phyloP scores from a whole-genome alignment of 2,113 vertebrate genomes.

The Grammomys surdaster region DNA sequence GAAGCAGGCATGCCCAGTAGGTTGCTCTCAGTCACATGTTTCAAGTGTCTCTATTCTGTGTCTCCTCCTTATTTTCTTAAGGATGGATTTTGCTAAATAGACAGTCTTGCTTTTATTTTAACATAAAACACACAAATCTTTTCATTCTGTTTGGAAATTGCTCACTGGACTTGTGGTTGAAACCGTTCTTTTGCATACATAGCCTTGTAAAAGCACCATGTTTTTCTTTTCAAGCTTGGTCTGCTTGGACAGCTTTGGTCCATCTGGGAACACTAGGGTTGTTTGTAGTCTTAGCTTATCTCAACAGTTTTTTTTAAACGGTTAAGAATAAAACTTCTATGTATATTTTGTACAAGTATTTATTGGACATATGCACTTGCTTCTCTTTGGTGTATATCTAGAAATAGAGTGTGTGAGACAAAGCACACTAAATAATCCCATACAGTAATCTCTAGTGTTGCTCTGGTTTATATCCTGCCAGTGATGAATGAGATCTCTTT shows the following conservation, averaged over 20 bases:
- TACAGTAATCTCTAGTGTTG: neutral
- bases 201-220: neutral
- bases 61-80: neutral
- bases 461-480: neutral
- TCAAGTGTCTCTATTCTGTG: neutral
- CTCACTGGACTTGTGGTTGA: neutral
- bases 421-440: neutral
- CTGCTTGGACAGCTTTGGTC: neutral
- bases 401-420: neutral
- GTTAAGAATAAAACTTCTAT: constrained; percentile 12
- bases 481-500: neutral
- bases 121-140: constrained; percentile 11
- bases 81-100: constrained; percentile 20
- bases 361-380: neutral
- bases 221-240: neutral
- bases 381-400: neutral
- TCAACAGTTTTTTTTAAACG: neutral
- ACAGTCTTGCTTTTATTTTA: constrained; percentile 42
- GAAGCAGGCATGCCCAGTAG: neutral
- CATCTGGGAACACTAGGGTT: neutral
- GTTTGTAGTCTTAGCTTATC: constrained; percentile 26
- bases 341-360: neutral
- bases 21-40: neutral
- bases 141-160: constrained; percentile 29
- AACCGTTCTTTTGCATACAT: neutral